Percentiles rank a stretch among this genome's conserved stretches.
Conservation (phyloP, 2,797 vertebrate species). For the Gymnocypris eckloni region DNA sequence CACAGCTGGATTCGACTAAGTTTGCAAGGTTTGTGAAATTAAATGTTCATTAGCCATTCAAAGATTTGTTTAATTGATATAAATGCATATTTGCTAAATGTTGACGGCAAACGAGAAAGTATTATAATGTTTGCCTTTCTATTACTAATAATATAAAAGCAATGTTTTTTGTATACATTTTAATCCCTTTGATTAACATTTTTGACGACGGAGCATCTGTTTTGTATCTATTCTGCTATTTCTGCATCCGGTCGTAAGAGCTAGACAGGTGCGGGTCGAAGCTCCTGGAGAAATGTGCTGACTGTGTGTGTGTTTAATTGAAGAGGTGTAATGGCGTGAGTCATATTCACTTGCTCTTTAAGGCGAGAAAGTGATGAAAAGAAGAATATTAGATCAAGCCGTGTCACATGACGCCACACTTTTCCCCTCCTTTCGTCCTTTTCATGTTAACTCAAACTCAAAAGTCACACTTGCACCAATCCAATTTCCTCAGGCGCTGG, state of each 20-base stretch:
- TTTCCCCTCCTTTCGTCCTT: slow-evolving; percentile 68
- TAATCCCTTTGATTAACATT: too few relatives aligned
- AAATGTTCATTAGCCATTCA: too few relatives aligned
- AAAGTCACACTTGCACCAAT: not conserved
- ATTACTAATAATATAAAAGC: too few relatives aligned
- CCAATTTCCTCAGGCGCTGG: not conserved
- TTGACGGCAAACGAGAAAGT: too few relatives aligned
- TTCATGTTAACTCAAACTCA: slow-evolving; percentile 72
- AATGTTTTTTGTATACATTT: too few relatives aligned
- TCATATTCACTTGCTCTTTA: slow-evolving; percentile 5
- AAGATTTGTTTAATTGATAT: too few relatives aligned
- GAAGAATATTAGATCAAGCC: slow-evolving; percentile 60
- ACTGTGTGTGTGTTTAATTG: not conserved
- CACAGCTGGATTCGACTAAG: too few relatives aligned
- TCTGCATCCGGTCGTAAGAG: not conserved
- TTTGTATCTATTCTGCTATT: not conserved
- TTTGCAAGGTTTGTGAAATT: too few relatives aligned
- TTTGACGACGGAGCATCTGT: not conserved
- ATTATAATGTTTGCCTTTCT: too few relatives aligned
- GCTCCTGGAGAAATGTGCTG: not conserved
- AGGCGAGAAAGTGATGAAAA: slow-evolving; percentile 14
- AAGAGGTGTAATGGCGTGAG: not conserved
- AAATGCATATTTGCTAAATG: too few relatives aligned
- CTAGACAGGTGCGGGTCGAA: not conserved
- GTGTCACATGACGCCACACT: slow-evolving; percentile 63